These are phyloP conservation scores for Catocala nupta DNA, from an alignment of 2,888 invertebrate genomes.

Conservation along the genomic window DNA sequence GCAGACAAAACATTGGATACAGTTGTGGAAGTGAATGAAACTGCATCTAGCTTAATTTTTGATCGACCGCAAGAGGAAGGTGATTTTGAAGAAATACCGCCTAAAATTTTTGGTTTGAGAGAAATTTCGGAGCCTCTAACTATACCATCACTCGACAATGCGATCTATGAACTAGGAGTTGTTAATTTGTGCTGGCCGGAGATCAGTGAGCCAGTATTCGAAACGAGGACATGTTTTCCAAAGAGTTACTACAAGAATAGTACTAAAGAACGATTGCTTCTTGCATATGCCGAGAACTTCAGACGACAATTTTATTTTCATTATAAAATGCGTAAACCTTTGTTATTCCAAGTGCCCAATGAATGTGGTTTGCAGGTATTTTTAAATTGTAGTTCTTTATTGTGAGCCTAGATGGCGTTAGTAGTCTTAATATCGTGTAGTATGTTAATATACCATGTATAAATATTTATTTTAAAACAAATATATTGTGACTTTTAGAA, in stretches of 20 bases:
- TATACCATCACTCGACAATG: slow-evolving; percentile 85
- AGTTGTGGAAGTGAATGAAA: slow-evolving; percentile 79
- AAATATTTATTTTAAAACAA: not conserved
- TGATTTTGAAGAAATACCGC: slow-evolving; percentile 70
- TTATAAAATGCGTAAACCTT: slow-evolving; percentile 87
- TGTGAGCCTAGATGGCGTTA: slow-evolving; percentile 29
- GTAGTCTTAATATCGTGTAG: no score
- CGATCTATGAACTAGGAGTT: slow-evolving; percentile 88
- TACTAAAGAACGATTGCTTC: slow-evolving; percentile 90
- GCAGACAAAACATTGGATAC: slow-evolving; percentile 66
- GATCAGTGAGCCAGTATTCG: slow-evolving; percentile 84
- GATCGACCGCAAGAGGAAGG: slow-evolving; percentile 69
- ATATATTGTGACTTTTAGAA: slow-evolving; percentile 87
- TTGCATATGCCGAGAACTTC: slow-evolving; percentile 93
- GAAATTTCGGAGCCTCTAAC: slow-evolving; percentile 76
- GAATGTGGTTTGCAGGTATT: slow-evolving; percentile 92
- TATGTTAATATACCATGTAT: no score
- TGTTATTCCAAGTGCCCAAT: slow-evolving; percentile 91
- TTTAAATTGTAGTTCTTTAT: slow-evolving; percentile 14
- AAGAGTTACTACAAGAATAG: slow-evolving; percentile 89
- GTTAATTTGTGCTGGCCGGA: slow-evolving; percentile 90
- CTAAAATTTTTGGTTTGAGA: slow-evolving; percentile 74
- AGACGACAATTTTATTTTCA: slow-evolving; percentile 89
- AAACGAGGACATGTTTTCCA: slow-evolving; percentile 88
- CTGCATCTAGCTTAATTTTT: slow-evolving; percentile 64